Conservation (phyloP, 2,113 vertebrate genomes). For the mouse (Mus musculus) region DNA sequence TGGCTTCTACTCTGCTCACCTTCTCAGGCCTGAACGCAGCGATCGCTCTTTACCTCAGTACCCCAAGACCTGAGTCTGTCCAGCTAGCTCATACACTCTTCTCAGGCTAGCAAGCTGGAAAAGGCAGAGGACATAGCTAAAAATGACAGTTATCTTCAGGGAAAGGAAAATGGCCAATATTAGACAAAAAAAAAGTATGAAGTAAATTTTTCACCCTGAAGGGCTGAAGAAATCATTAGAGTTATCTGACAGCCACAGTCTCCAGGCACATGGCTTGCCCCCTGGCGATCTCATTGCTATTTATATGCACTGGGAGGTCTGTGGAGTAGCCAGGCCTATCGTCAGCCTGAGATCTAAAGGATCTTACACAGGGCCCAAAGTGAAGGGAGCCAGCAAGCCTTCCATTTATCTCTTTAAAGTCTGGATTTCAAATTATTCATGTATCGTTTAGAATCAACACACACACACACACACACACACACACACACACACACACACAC, state of each 20-base stretch:
- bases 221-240: constrained; percentile 79
- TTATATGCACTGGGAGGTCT: constrained; percentile 61
- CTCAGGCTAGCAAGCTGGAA: constrained; percentile 32
- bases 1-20: not conserved
- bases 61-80: not conserved
- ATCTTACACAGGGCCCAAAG: constrained; percentile 32
- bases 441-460: constrained; percentile 39
- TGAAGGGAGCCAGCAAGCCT: constrained; percentile 19
- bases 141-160: constrained; percentile 79
- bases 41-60: not conserved
- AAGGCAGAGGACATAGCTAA: constrained; percentile 61
- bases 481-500: not conserved
- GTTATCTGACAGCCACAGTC: constrained; percentile 70
- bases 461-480: not conserved
- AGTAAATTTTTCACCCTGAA: constrained; percentile 80
- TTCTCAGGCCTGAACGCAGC: rapidly evolving
- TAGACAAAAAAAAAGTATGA: constrained; percentile 76
- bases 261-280: constrained; percentile 68
- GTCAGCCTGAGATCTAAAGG: constrained; percentile 16
- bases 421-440: constrained; percentile 37
- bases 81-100: not conserved
- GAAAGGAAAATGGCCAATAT: constrained; percentile 79
- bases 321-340: not conserved
- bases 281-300: constrained; percentile 69
- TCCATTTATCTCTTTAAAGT: not conserved